Conservation (phyloP, 1,140 invertebrate genomes). For the Saccostrea echinata region DNA sequence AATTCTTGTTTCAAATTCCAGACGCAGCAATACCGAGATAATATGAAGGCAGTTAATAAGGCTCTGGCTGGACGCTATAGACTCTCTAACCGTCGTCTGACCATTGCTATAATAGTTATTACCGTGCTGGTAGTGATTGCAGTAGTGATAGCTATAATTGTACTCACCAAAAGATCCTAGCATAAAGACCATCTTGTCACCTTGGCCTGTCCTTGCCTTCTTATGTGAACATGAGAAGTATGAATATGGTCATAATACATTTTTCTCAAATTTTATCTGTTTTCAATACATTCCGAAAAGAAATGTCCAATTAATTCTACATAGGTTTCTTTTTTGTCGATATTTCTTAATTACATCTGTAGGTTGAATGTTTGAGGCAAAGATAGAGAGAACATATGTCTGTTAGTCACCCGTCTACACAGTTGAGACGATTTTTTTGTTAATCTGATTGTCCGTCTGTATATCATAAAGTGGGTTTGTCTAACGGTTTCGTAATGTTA, state of each 20-base stretch:
- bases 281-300: too few relatives aligned
- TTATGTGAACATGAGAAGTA: background rate
- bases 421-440: too few relatives aligned
- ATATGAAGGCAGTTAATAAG: conserved; percentile 4
- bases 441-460: too few relatives aligned
- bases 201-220: background rate
- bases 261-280: too few relatives aligned
- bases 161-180: background rate
- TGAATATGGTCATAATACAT: background rate
- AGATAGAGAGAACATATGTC: too few relatives aligned
- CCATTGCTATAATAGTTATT: background rate
- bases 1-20: background rate
- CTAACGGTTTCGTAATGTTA: too few relatives aligned
- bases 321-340: too few relatives aligned
- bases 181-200: background rate
- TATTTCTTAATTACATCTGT: too few relatives aligned
- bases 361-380: too few relatives aligned
- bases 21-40: conserved; percentile 22
- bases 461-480: too few relatives aligned
- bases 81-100: background rate
- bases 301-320: too few relatives aligned
- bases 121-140: background rate
- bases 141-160: background rate
- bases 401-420: too few relatives aligned
- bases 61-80: background rate